These are phyloP conservation scores for Acipenser transmontanus DNA, from an alignment of 2,797 vertebrate genomes.

Conservation along the genomic window DNA sequence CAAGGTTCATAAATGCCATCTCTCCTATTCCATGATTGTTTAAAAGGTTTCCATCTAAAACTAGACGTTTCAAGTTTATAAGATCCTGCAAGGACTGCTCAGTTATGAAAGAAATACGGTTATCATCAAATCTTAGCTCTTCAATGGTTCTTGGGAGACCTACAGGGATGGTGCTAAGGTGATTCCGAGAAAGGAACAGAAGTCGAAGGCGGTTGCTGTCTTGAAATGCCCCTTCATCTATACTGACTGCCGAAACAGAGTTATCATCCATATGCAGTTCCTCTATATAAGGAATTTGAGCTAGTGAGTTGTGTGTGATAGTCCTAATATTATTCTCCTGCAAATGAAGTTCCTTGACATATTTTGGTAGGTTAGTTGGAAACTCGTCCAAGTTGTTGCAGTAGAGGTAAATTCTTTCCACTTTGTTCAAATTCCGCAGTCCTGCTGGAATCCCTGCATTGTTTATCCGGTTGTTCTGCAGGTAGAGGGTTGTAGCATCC, in stretches of 20 bases:
- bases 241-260: slow-evolving; percentile 96
- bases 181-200: slow-evolving; percentile 96
- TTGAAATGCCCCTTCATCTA: slow-evolving; percentile 93
- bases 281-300: slow-evolving; percentile 93
- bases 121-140: slow-evolving; percentile 96
- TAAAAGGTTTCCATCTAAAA: slow-evolving; percentile 95
- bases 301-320: slow-evolving; percentile 90
- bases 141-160: slow-evolving; percentile 95
- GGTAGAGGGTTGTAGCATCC: slow-evolving; percentile 95
- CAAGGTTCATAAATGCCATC: slow-evolving; percentile 87
- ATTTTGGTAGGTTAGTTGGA: slow-evolving; percentile 90
- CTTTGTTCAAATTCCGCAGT: slow-evolving; percentile 77
- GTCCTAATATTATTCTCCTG: slow-evolving; percentile 98
- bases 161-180: slow-evolving; percentile 93
- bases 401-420: slow-evolving; percentile 97
- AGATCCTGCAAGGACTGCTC: slow-evolving; percentile 93
- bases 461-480: slow-evolving; percentile 99
- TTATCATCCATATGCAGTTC: slow-evolving; percentile 98
- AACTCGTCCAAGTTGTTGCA: slow-evolving; percentile 98
- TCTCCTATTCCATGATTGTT: slow-evolving; percentile 92
- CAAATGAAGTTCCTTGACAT: slow-evolving; percentile 93
- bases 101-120: slow-evolving; percentile 95
- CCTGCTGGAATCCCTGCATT: slow-evolving; percentile 93
- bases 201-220: slow-evolving; percentile 91
- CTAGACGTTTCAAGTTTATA: slow-evolving; percentile 91